Base-by-base conservation (phyloP, 1,140 invertebrate genomes). In the Trichonephila clavipes region DNA sequence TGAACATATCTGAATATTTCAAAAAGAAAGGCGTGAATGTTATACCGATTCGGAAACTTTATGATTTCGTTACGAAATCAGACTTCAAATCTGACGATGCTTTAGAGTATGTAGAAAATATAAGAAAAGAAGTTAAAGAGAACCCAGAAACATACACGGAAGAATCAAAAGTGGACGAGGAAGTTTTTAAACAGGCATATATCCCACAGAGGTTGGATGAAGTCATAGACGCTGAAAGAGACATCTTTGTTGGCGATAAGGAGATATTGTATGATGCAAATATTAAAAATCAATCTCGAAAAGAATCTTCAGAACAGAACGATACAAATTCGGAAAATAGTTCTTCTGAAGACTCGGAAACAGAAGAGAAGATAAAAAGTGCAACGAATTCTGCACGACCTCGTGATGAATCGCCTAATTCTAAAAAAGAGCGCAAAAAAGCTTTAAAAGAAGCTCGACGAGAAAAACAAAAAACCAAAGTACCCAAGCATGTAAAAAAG, bases 401-500 rank as follows among this genome's bases (percentile, higher is more conserved):
- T 2, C 97, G 97, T 95, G 97, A 98, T 95, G 99, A 99, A 96
- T 98, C 98, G 10, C 96, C 97, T 0, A 97, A 98, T 93, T 97
- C 97, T 94, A 98, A 98, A 96, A 95, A 97, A 96, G 97, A 97
- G 66, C 97, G 98, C 51, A 98, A 99, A 95, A 98, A 98, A 95
- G 97, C 97, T 10, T 96, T 98, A 0, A 99, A 98, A 96, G 98
- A 98, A 89, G 97, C 97, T 86, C 97, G 99, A 95, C 97, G 98
- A 24, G 98, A 99, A 95, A 99, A 98, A 95, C 96, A 99, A 82
- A 98, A 99, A 96, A 96, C 96, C 0, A 99, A 99, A 97, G 96
- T 98, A 2, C 99, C 99, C 94, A 99, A 99, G 96, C 98, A 99
- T 96, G 96, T 99, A 0, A 99, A 99, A 95, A 99, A 99, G 95